Conservation (phyloP, 2,797 vertebrate genomes). For the Hypotaenidia okinawae region DNA sequence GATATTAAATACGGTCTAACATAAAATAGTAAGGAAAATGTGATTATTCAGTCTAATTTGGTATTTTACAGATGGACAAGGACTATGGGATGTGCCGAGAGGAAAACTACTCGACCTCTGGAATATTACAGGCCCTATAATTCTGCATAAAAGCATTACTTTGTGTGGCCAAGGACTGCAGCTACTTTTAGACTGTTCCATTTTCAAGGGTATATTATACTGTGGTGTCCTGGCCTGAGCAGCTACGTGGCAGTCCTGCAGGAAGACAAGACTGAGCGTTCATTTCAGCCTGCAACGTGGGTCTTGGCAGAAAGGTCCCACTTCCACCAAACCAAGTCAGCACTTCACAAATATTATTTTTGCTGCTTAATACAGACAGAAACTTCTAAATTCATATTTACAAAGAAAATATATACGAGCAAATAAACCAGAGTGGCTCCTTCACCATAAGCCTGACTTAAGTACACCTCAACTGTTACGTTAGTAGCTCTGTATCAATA, state of each 20-base stretch:
- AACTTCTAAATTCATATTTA: background rate
- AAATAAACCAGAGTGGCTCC: background rate
- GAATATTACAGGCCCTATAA: constrained; percentile 11
- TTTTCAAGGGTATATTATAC: background rate
- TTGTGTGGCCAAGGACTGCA: background rate
- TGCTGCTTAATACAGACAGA: background rate
- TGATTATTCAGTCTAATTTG: background rate
- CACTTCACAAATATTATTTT: background rate
- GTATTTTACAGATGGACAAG: constrained; percentile 7
- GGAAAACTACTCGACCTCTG: constrained; percentile 29
- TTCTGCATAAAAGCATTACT: background rate
- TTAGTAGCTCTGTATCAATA: background rate
- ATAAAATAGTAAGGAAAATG: background rate
- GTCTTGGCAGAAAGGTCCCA: background rate
- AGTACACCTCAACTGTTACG: background rate
- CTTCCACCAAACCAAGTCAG: background rate
- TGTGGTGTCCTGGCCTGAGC: background rate
- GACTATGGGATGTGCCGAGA: background rate
- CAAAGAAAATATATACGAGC: background rate
- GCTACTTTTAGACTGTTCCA: background rate
- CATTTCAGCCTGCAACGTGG: background rate
- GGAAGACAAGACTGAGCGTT: background rate
- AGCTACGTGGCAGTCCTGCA: background rate
- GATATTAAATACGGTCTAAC: background rate
- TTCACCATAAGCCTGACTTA: background rate